A percentile compares a stretch with the other conserved stretches of the same genome.
Conservation (phyloP, 2,797 vertebrate species). For the Poeciliopsis turneri region DNA sequence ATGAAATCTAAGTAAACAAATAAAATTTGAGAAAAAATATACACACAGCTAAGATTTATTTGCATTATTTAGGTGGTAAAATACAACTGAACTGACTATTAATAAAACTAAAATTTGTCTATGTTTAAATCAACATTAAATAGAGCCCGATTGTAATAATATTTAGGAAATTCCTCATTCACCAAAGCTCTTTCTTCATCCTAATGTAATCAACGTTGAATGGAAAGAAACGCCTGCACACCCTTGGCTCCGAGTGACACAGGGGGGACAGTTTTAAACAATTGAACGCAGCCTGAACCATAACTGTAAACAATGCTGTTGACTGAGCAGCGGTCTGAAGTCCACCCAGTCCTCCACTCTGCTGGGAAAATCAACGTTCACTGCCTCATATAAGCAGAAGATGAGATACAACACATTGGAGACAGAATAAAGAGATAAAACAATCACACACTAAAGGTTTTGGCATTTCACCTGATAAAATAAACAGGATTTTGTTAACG, state of each 20-base stretch:
- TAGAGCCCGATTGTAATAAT: constrained; percentile 2
- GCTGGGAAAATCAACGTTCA: constrained; percentile 30
- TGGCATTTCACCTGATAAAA: neutral
- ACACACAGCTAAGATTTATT: neutral
- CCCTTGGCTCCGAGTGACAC: constrained; percentile 45
- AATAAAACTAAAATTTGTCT: neutral
- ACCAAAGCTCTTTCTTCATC: constrained; percentile 27
- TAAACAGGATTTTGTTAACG: constrained; percentile 27
- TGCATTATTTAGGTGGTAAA: neutral
- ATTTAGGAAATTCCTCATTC: constrained; percentile 35
- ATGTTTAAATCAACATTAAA: neutral
- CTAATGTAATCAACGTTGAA: constrained; percentile 47
- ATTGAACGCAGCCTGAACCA: constrained; percentile 61
- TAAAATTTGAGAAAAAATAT: no score
- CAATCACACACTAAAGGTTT: neutral
- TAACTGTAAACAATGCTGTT: constrained; percentile 68
- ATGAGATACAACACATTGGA: constrained; percentile 7
- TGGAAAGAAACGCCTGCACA: constrained; percentile 50
- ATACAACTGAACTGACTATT: neutral
- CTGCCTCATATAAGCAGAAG: constrained; percentile 3
- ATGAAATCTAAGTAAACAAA: neutral
- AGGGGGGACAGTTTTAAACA: constrained; percentile 40
- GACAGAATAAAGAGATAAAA: neutral
- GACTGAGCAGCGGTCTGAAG: constrained; percentile 67
- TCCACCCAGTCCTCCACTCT: constrained; percentile 66